phyloP scores from a whole-genome alignment of 1,140 invertebrate genomes.

The Agrypnia vestita region DNA sequence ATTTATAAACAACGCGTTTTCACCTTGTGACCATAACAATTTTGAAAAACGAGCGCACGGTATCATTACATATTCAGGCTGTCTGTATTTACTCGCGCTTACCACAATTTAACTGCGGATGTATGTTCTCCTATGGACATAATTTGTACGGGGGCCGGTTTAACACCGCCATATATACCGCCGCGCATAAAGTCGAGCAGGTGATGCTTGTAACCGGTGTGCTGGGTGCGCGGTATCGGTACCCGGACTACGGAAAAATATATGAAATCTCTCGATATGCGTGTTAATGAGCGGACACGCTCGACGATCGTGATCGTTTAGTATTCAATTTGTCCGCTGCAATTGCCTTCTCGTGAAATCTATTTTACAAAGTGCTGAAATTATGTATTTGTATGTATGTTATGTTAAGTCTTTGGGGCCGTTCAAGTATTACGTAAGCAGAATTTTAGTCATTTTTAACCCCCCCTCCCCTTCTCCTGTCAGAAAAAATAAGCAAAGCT shows the following conservation, averaged over 20 bases:
- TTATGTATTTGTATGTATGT: too few relatives aligned
- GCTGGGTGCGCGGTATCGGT: neutral
- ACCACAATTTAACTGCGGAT: constrained; percentile 52
- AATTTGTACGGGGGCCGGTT: constrained; percentile 54
- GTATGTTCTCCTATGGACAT: constrained; percentile 33
- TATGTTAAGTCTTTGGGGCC: too few relatives aligned
- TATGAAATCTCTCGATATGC: neutral
- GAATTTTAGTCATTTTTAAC: too few relatives aligned
- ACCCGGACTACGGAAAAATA: neutral
- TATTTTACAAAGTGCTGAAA: too few relatives aligned
- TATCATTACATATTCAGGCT: constrained; percentile 26
- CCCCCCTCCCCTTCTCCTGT: too few relatives aligned
- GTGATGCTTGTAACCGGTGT: constrained; percentile 55
- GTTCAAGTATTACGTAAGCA: too few relatives aligned
- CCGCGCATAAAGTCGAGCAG: constrained; percentile 46
- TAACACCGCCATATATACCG: constrained; percentile 19
- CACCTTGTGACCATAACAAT: constrained; percentile 8
- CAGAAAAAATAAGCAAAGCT: too few relatives aligned
- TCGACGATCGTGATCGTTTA: neutral
- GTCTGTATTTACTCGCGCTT: constrained; percentile 43
- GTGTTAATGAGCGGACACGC: constrained; percentile 12
- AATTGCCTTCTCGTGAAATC: neutral
- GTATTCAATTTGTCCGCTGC: neutral
- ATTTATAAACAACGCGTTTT: constrained; percentile 13
- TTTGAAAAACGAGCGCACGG: constrained; percentile 13